phyloP scores from a whole-genome alignment of 1,140 invertebrate genomes.

The Megalopta genalis region DNA sequence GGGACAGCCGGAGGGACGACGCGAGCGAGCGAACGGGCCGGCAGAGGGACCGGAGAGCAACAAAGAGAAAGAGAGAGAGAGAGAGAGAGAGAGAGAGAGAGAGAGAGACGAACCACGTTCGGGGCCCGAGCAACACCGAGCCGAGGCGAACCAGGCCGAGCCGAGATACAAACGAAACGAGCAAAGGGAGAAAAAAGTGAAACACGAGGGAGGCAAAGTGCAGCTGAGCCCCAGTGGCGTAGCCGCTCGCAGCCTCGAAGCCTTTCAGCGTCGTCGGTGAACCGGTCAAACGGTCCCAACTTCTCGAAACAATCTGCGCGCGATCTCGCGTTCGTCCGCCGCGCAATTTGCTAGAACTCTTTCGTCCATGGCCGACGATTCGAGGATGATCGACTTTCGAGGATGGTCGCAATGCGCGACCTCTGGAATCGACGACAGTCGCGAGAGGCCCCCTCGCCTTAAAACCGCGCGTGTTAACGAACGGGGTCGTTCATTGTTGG shows the following conservation, averaged over 20 bases:
- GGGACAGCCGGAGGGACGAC: constrained; percentile 39
- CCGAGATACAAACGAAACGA: constrained; percentile 70
- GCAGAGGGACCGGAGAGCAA: not conserved
- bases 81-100: constrained; percentile 21
- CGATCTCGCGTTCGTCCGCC: too few species aligned
- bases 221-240: constrained; percentile 71
- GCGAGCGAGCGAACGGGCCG: not conserved
- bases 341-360: too few species aligned
- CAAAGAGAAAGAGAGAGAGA: constrained; percentile 27
- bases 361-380: not conserved
- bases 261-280: not conserved
- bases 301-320: too few species aligned
- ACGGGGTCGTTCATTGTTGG: constrained; percentile 38
- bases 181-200: constrained; percentile 65
- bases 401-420: not conserved
- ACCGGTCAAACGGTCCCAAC: not conserved
- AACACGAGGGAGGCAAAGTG: constrained; percentile 72
- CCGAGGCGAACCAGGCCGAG: constrained; percentile 63
- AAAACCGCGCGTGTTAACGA: constrained; percentile 37
- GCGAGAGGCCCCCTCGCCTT: constrained; percentile 9
- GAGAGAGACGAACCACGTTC: constrained; percentile 39
- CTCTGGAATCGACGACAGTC: constrained; percentile 29
- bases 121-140: constrained; percentile 65
- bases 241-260: constrained; percentile 45
- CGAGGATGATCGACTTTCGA: not conserved